Base-by-base conservation (phyloP, 2,113 vertebrate species). In the Catharus bicknelli region DNA sequence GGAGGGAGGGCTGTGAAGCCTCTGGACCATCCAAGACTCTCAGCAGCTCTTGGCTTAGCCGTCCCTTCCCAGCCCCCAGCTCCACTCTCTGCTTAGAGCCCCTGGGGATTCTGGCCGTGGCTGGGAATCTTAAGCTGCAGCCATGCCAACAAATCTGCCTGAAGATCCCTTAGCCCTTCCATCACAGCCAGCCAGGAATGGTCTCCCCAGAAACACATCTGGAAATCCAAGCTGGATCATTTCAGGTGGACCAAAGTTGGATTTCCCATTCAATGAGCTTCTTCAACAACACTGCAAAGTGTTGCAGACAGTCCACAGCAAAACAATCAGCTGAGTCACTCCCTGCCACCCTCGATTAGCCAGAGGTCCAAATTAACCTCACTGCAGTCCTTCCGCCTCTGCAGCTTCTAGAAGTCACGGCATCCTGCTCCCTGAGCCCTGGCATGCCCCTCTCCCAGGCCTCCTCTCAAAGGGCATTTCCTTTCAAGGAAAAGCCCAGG, bases 401-500 rank as follows among this genome's bases (percentile, higher is more conserved):
- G 38, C 63, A 94, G 73, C 55, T 91, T 77, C 80, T 69, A 50
- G 61, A 74, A 91, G 23, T 63, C 57, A 43, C 16, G 11, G 10
- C 1, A 11, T 36, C 27, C 74, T 36, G 30, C 50, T 76, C 13
- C 57, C 20, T 3, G 0, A 63, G 34, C 40, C 83, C 63, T 59
- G 42, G 32, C 54, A 58, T 17, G 73, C 29, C 2, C 50, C 55
- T 84, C 72, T 80, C 17, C 36, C 54, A 77, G 73, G 30, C 50
- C 36, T 94, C 58, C 23, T 83, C 76, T 72, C 26, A 29, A 82
- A 67, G 6, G 1, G 15, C 25, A 42, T 75, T 70, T 93, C 74
- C 73, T 34, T 91, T 64, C 74, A 91, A 91, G 78, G 55, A 66
- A 81, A 70, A 70, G 57, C 64, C 47, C 69, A 30, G 64, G 15